Conservation (phyloP, 2,888 invertebrate genomes). For the Macrophya annulata region DNA sequence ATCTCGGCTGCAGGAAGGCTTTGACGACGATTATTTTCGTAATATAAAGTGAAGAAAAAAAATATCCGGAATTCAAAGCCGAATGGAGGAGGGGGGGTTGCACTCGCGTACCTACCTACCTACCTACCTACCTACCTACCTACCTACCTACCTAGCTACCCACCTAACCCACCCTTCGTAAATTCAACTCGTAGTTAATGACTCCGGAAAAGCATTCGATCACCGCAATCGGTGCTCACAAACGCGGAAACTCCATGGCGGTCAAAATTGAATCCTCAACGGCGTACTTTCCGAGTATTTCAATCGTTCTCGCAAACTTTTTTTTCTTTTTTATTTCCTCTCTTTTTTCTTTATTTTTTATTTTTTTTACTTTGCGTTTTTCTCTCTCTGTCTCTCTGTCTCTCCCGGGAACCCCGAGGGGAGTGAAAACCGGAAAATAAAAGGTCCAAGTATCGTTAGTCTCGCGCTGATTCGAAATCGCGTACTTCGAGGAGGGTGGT, state of each 20-base stretch:
- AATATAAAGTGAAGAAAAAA: conserved; percentile 24
- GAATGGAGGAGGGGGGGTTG: background rate
- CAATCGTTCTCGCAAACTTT: conserved; percentile 53
- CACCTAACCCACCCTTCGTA: background rate
- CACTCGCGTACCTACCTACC: background rate
- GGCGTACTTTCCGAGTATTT: conserved; percentile 41
- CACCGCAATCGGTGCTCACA: conserved; percentile 50
- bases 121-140: no score
- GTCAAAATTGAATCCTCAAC: conserved; percentile 49
- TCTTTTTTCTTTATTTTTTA: conserved; percentile 12
- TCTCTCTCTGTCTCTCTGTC: conserved; percentile 43
- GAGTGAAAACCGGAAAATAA: conserved; percentile 42
- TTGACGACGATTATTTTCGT: conserved; percentile 40
- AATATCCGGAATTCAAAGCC: conserved; percentile 31
- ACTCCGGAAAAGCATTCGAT: conserved; percentile 51
- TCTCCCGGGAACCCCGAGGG: conserved; percentile 36
- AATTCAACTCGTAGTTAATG: conserved; percentile 45
- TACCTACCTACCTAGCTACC: background rate
- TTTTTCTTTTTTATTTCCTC: background rate
- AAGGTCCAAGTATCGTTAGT: conserved; percentile 49
- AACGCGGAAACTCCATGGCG: conserved; percentile 36
- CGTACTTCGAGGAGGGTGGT: background rate
- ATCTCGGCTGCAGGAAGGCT: conserved; percentile 14
- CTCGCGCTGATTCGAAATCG: conserved; percentile 39
- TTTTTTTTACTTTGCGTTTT: conserved; percentile 9